Percentiles rank a stretch among this genome's conserved stretches.
Evolutionary conservation across 2,888 invertebrate genomes (phyloP).

Genomic region (Corbicula japonica): DNA sequence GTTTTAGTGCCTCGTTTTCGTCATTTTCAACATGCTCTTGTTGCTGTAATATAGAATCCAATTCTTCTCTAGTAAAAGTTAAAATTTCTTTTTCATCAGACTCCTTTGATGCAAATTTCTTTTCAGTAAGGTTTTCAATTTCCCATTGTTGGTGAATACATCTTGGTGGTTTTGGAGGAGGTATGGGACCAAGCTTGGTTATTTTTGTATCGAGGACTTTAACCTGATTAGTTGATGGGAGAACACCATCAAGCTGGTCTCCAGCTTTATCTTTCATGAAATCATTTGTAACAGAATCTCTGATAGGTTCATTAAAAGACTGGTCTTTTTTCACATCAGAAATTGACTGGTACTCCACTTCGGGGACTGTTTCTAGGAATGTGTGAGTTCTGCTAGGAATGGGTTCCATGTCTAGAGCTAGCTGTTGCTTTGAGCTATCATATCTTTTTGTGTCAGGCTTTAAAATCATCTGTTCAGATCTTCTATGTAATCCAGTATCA

Average conservation of each 20-base stretch:
- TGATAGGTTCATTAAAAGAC: background rate
- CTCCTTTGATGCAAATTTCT: background rate
- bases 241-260: background rate
- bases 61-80: constrained; percentile 23
- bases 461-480: background rate
- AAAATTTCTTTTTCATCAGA: constrained; percentile 14
- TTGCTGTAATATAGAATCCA: constrained; percentile 6
- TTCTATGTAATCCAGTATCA: constrained; percentile 64
- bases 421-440: constrained; percentile 28
- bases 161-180: constrained; percentile 42
- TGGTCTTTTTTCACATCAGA: constrained; percentile 12
- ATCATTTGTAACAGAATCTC: too few species aligned
- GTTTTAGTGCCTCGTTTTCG: too few species aligned
- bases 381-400: background rate
- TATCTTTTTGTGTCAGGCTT: constrained; percentile 7
- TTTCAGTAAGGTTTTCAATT: background rate
- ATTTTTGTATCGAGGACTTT: too few species aligned
- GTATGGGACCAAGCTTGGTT: constrained; percentile 13
- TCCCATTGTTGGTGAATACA: constrained; percentile 44
- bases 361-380: constrained; percentile 21
- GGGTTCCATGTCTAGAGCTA: constrained; percentile 26
- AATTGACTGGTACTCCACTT: constrained; percentile 24
- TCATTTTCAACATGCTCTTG: constrained; percentile 6
- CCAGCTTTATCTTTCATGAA: background rate
- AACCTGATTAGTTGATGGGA: too few species aligned